phyloP scores from a whole-genome alignment of 1,140 invertebrate genomes.

The Sycobia sp. region DNA sequence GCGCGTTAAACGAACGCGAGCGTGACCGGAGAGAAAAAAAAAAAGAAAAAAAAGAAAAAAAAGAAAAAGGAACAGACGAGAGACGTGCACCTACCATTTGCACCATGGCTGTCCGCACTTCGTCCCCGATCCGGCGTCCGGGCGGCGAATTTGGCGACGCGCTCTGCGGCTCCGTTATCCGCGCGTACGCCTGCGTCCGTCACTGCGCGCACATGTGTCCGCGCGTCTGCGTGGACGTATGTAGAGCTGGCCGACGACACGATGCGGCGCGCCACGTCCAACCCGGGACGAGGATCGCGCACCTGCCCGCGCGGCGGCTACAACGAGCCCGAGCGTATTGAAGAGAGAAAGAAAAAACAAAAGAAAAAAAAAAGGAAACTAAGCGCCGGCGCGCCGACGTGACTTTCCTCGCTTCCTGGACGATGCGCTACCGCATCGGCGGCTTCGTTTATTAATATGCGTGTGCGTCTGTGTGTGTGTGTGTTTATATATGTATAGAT shows the following conservation, averaged over 20 bases:
- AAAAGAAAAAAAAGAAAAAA: too few relatives aligned
- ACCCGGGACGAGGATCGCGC: too few relatives aligned
- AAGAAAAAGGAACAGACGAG: neutral
- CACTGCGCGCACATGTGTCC: too few relatives aligned
- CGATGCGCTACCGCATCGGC: conserved; percentile 9
- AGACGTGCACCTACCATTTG: conserved; percentile 21
- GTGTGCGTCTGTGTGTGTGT: too few relatives aligned
- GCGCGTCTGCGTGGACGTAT: neutral
- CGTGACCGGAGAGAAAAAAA: too few relatives aligned
- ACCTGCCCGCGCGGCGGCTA: conserved; percentile 17
- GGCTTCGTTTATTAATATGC: too few relatives aligned
- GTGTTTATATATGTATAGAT: too few relatives aligned
- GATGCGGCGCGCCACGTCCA: too few relatives aligned
- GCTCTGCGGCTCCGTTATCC: neutral
- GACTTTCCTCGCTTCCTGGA: neutral
- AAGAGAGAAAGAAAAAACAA: too few relatives aligned
- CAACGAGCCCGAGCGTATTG: neutral
- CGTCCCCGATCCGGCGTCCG: neutral
- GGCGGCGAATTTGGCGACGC: too few relatives aligned
- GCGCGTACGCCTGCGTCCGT: neutral
- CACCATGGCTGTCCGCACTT: conserved; percentile 11
- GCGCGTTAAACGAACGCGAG: neutral
- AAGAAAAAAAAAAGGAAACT: too few relatives aligned
- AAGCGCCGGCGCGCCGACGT: neutral
- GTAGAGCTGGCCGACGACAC: too few relatives aligned